Evolutionary conservation across 2,113 vertebrate genomes (phyloP), one percentile per base, ranked within the genome.

Genomic region (Megaleporinus macrocephalus): DNA sequence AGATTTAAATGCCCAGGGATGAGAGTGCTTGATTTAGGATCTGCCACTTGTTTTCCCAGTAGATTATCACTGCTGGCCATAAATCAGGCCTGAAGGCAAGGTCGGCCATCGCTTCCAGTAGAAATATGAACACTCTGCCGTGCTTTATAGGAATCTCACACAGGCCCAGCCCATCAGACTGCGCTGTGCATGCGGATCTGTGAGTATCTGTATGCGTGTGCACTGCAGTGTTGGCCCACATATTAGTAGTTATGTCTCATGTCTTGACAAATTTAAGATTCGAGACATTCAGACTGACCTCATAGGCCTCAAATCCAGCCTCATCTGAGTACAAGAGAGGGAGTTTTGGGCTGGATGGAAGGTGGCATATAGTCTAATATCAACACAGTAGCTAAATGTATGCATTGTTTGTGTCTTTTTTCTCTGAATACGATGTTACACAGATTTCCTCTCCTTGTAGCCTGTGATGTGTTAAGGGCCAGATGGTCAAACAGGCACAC

Each of bases 1-100:
- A 51, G 75, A 86, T 73, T 29, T 66, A 70, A 59, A 77, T 68
- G 41, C 26, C 44, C 61, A 57, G 57, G 49, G 65, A 83, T 72
- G 47, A 76, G 26, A 13, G 0, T 73, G 59, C 22, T 68, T 80
- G 81, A 81, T 83, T 83, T 78, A 83, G 76, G 73, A 83, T 62
- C 68, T 74, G 61, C 29, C 61, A 61, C 36, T 27, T 76, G 36
- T 73, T 78, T 83, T 86, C 57, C 73, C 49, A 47, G 47, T 72
- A 72, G 80, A 80, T 86, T 53, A 68, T 76, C 59, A 74, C 24
- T 55, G 77, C 66, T 36, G 55, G 59, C 51, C 30, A 80, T 83
- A 79, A 80, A 78, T 69, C 78, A 73, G 24, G 29, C 68, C n/a
- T 63, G 62, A 57, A 59, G 22, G 36, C 74, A 85, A 85, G 83